Evolutionary conservation across 1,140 invertebrate species (phyloP).

Genomic region (Steinernema khuongi): DNA sequence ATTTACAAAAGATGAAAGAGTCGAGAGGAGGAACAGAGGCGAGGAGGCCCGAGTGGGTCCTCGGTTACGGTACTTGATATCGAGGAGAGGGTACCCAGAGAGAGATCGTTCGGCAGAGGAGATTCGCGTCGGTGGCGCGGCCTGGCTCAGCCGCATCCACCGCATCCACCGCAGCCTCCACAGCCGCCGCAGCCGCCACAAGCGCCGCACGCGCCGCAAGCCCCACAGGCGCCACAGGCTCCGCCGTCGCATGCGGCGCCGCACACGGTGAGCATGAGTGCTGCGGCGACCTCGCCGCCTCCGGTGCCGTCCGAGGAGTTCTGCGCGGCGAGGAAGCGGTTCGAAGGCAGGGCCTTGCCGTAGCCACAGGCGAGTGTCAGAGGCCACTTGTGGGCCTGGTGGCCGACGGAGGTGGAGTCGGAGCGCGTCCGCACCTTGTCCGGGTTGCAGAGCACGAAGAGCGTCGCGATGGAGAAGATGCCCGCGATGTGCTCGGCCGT

Average conservation of each 20-base stretch:
- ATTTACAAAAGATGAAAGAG: neutral
- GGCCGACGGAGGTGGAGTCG: conserved; percentile 36
- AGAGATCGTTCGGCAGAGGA: conserved; percentile 3
- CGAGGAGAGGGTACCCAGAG: neutral
- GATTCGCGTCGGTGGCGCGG: neutral
- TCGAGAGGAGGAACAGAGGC: neutral
- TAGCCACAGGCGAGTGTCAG: conserved; percentile 39
- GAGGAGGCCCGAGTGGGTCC: neutral
- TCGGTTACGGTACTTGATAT: neutral
- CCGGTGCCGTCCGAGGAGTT: conserved; percentile 17
- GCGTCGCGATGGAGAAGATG: conserved; percentile 38
- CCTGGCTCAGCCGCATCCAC: conserved; percentile 22
- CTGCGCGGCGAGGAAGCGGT: conserved; percentile 28
- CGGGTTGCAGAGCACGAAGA: conserved; percentile 42
- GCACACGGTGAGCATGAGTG: conserved; percentile 26
- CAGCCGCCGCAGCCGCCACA: conserved; percentile 32
- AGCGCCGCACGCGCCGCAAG: conserved; percentile 25
- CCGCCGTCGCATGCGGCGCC: conserved; percentile 14
- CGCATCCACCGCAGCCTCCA: conserved; percentile 32
- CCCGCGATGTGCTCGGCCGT: conserved; percentile 42
- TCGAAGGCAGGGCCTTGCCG: conserved; percentile 34
- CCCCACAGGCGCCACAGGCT: neutral
- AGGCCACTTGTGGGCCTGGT: conserved; percentile 43
- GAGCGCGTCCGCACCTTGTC: conserved; percentile 36
- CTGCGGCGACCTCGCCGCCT: conserved; percentile 23